Percentiles rank a stretch among this genome's conserved stretches.
Conservation (phyloP, 2,888 invertebrate species). For the Pharmacophagus antenor region DNA sequence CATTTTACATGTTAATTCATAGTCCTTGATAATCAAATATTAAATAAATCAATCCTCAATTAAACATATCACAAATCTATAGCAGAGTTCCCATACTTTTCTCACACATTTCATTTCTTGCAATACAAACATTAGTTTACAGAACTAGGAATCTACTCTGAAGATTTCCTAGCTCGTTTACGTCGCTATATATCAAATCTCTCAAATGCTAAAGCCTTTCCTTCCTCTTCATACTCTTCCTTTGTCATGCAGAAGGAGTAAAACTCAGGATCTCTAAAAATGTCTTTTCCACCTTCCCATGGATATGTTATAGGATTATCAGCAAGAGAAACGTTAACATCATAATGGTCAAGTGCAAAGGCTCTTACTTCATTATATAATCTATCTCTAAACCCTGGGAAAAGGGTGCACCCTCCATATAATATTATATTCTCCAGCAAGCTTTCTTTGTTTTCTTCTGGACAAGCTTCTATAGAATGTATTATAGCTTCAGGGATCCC, state of each 20-base stretch:
- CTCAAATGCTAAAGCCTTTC: conserved; percentile 81
- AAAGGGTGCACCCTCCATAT: conserved; percentile 89
- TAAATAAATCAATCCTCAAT: background rate
- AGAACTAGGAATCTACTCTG: conserved; percentile 57
- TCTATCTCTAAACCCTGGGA: conserved; percentile 90
- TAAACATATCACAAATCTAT: conserved; percentile 2
- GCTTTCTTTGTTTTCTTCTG: conserved; percentile 86
- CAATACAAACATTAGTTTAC: conserved; percentile 38
- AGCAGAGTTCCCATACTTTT: conserved; percentile 3
- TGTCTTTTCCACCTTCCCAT: conserved; percentile 92
- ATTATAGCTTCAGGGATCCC: conserved; percentile 95
- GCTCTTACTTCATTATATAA: conserved; percentile 86
- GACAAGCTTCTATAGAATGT: conserved; percentile 87
- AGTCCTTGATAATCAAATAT: background rate
- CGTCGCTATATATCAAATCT: conserved; percentile 77
- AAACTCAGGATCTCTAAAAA: conserved; percentile 88
- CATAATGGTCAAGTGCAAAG: conserved; percentile 87
- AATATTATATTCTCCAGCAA: conserved; percentile 91
- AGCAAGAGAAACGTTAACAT: conserved; percentile 84
- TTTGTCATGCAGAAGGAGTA: conserved; percentile 86
- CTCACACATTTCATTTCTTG: conserved; percentile 9
- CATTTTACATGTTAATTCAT: too few relatives aligned
- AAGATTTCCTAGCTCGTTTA: conserved; percentile 64
- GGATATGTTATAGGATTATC: conserved; percentile 90
- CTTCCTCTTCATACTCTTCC: conserved; percentile 95